These are phyloP conservation scores for Hemaris fuciformis DNA, from an alignment of 2,888 invertebrate genomes.

Conservation along the genomic window DNA sequence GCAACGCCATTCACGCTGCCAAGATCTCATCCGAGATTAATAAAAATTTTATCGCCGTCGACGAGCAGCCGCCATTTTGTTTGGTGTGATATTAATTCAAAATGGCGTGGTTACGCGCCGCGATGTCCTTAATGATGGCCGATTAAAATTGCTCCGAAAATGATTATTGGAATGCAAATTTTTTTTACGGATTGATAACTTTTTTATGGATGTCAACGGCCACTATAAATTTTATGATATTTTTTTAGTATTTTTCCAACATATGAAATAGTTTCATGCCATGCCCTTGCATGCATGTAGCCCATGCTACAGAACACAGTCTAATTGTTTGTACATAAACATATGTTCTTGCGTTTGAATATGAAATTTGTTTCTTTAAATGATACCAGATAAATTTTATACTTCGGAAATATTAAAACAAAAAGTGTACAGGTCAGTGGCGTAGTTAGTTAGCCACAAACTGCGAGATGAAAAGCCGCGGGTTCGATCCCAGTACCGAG, in stretches of 20 bases:
- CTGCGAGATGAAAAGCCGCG: no score
- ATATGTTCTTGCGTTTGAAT: no score
- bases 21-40: constrained; percentile 61
- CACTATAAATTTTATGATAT: neutral
- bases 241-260: neutral
- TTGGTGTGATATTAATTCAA: constrained; percentile 74
- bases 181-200: constrained; percentile 22
- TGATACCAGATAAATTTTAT: no score
- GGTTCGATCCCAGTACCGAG: no score
- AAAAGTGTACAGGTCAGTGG: no score
- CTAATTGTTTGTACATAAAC: no score
- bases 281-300: no score
- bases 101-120: constrained; percentile 72
- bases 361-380: no score
- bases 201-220: neutral
- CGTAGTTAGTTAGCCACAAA: no score
- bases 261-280: no score
- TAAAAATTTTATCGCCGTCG: constrained; percentile 63
- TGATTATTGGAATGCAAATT: constrained; percentile 62
- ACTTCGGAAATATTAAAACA: no score
- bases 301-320: no score
- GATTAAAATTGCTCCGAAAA: constrained; percentile 68
- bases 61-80: constrained; percentile 63
- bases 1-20: constrained; percentile 46
- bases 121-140: constrained; percentile 72